phyloP scores from a whole-genome alignment of 1,140 invertebrate species.

The Drosophila navojoa region DNA sequence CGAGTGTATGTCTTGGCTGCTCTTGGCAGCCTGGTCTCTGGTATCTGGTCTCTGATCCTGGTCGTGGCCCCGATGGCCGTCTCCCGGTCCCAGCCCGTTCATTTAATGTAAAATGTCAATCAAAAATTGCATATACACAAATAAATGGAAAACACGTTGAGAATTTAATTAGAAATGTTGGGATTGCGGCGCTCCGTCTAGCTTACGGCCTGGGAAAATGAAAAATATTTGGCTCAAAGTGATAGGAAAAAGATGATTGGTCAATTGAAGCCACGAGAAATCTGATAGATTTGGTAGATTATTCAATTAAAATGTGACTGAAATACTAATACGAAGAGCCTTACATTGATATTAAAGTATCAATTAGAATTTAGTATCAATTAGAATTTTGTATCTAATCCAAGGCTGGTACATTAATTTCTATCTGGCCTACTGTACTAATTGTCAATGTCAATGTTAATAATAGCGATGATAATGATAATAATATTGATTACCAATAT shows the following conservation, averaged over 20 bases:
- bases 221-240: slow-evolving; percentile 37
- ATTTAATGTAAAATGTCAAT: slow-evolving; percentile 82
- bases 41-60: slow-evolving; percentile 2
- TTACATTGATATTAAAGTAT: no score
- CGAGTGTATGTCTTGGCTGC: not conserved
- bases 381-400: not conserved
- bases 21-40: not conserved
- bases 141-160: slow-evolving; percentile 64
- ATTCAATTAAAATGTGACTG: not conserved
- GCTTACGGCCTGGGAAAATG: slow-evolving; percentile 62
- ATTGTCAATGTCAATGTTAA: no score
- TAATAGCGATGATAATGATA: no score
- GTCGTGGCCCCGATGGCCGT: slow-evolving; percentile 1
- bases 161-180: slow-evolving; percentile 79
- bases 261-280: slow-evolving; percentile 66
- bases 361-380: not conserved
- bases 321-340: no score
- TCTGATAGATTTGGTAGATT: slow-evolving; percentile 2
- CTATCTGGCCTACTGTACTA: no score
- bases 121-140: slow-evolving; percentile 69
- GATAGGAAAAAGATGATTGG: slow-evolving; percentile 28
- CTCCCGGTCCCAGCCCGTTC: slow-evolving; percentile 21
- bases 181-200: slow-evolving; percentile 25
- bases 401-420: no score
- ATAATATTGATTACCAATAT: no score